Evolutionary conservation across 1,140 invertebrate genomes (phyloP), one percentile per base, ranked within the genome.

Genomic region (Phenacoccus solenopsis): DNA sequence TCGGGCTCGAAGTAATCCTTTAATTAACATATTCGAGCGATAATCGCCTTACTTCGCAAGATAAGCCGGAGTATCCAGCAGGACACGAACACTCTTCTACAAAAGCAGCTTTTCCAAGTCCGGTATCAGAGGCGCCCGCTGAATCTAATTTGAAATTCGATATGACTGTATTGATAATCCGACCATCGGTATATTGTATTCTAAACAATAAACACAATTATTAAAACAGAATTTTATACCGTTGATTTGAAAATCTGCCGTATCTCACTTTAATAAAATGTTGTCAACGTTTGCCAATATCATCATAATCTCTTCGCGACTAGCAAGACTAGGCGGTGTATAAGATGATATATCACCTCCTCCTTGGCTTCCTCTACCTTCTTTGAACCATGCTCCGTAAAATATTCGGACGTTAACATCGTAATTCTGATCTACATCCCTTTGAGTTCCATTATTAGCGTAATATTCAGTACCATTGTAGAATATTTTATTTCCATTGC

Each of bases 221-320:
- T 59, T 59, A 10, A 22, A 20, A 16, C 7, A 5, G 56, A 22
- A 59, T 20, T 5, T n/a, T 5, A 16, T 59, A 16, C 16, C 56
- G 56, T n/a, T n/a, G 7, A 20, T 22, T 9, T 5, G 56, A 5
- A 59, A 22, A 59, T 59, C 4, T 9, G 56, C 5, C 56, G 16
- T 9, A 59, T 27, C 76, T 64, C 76, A 85, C 84, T 90, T 88
- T 16, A 98, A 88, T 0, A 95, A 81, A 71, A 98, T 88, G 73
- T 88, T 84, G 25, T 94, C 88, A 4, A 97, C 80, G 74, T 93
- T 87, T 56, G 88, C 87, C 72, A 98, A 81, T 38, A 88, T 86
- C 88, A 93, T 93, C 92, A 98, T 94, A 28, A 98, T 89, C 74
- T 98, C 94, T 79, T 93, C 90, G 69, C 95, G 84, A 0, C 87